phyloP scores from a whole-genome alignment of 2,113 vertebrate genomes.

The Lathamus discolor region DNA sequence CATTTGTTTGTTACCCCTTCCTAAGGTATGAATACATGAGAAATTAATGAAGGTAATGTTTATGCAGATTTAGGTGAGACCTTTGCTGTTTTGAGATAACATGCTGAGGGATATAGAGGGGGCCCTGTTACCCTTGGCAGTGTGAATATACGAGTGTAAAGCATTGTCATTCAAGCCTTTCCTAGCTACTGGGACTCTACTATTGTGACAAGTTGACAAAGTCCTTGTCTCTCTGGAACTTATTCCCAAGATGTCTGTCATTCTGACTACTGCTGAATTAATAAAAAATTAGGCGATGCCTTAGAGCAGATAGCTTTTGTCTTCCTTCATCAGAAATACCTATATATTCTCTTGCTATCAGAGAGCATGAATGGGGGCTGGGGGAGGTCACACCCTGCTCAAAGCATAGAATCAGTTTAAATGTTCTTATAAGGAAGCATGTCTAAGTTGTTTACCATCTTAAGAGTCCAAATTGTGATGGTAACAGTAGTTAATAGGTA shows the following conservation, averaged over 20 bases:
- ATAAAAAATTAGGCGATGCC: neutral
- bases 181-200: neutral
- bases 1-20: neutral
- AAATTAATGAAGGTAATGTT: neutral
- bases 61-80: neutral
- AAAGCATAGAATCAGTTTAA: neutral
- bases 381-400: accelerated
- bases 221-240: neutral
- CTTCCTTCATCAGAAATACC: neutral
- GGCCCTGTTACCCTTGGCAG: neutral
- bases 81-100: neutral
- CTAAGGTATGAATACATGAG: neutral
- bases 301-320: neutral
- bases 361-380: neutral
- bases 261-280: neutral
- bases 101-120: neutral
- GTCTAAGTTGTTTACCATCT: neutral
- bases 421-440: neutral
- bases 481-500: neutral
- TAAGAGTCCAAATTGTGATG: neutral
- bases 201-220: neutral
- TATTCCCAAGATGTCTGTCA: neutral
- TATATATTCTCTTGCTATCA: neutral
- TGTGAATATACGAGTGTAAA: neutral
- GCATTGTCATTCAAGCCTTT: neutral